Base-by-base conservation (phyloP, 2,797 vertebrate species). In the Smutsia gigantea region DNA sequence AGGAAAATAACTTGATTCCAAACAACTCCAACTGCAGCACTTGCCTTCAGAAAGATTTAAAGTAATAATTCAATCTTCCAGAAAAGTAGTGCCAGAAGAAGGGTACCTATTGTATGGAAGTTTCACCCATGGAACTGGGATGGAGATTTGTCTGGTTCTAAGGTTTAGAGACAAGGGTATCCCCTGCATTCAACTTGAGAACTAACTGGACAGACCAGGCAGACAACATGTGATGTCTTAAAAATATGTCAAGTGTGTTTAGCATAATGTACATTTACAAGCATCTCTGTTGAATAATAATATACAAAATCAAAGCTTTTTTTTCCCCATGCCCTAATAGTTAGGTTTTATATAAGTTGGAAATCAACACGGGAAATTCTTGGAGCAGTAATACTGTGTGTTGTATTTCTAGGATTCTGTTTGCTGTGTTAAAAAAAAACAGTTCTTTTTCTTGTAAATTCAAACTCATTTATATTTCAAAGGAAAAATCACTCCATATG, bases 401-500 rank as follows among this genome's bases (percentile, higher is more conserved):
- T 69, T 39, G 2, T 15, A 34, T 81, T 93, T 88, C 66, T 63
- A 95, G 37, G 19, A 29, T 82, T 79, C 69, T 87, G 78, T 96
- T 89, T 95, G 29, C 72, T 93, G 34, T 90, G 59, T 84, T 92
- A 25, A 57, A 86, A 71, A 93, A 75, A 63, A 89, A 21, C 19
- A 78, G 13, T 42, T 68, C 15, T 72, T 86, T 94, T 96, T 77
- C 86, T 96, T 96, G 15, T 88, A 68, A 95, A 96, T 81, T 66
- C 88, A 93, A 95, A 81, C 79, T 69, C 93, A 95, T 63, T 96
- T 75, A 39, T 84, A 61, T 95, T 96, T 97, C 95, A 92, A 93
- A 96, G 66, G 57, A 96, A 98, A 95, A 25, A 21, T 21, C n/a
- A 87, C 46, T 96, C 93, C 97, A 96, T 97, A 97, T 97, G 97